Base-by-base conservation (phyloP, 2,888 invertebrate genomes). In the Cecidostiba fungosa region DNA sequence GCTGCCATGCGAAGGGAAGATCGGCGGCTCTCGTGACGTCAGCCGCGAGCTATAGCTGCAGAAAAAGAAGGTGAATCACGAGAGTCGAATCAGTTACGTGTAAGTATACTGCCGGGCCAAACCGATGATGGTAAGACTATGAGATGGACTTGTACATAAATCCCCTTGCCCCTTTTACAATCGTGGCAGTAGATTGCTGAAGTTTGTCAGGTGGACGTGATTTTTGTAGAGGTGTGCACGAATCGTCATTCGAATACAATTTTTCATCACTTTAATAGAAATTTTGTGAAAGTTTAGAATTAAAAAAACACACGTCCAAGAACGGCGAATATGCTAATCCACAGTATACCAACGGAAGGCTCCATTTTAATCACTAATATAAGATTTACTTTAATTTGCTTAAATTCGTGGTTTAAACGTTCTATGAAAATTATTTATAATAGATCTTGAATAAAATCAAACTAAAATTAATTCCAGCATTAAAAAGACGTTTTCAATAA, bases 21-120 rank as follows among this genome's bases (percentile, higher is more conserved):
- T 39, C 3, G 43, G 1, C 3, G 43, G 1, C 23, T 39, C 10
- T 14, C 43, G 72, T 43, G 72, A 26, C 66, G 66, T 66, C 66
- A 66, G 23, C 23, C 66, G 12, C 66, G 12, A 12, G 29, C 8
- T 66, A 29, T 66, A 66, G 66, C 29, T 66, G 66, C 14, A 26
- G 66, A 66, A 66, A 29, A n/a, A 66, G 66, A 14, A 66, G 66
- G 66, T 66, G 29, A 66, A 66, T 66, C 66, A 29, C 29, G 14
- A 59, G 23, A 73, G 73, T 23, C 73, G 26, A 47, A 23, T 66
- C 66, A 29, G 29, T 66, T 66, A n/a, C n/a, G 23, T 14, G 10
- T 6, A n/a, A 50, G 10, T 66, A 3, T 16, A 66, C 26, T 29
- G 66, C 0, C 66, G 29, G 66, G 26, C 29, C 29, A 6, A 66